These are phyloP conservation scores for Octopus sinensis DNA, from an alignment of 1,140 invertebrate species.

Conservation along the genomic window DNA sequence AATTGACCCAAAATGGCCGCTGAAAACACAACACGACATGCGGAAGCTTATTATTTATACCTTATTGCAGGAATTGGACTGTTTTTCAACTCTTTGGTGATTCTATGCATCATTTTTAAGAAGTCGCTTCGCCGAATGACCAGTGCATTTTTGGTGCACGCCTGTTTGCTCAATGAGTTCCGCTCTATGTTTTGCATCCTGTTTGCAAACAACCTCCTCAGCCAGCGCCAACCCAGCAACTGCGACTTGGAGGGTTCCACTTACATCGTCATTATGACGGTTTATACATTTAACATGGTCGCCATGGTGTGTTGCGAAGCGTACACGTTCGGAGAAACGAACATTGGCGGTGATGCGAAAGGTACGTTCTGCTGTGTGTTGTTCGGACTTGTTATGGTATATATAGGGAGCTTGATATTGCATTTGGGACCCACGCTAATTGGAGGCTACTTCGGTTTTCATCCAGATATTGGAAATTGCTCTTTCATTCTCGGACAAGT, in stretches of 20 bases:
- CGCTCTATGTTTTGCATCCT: constrained; percentile 55
- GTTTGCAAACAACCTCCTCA: constrained; percentile 52
- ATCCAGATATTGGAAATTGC: constrained; percentile 53
- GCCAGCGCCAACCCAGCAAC: constrained; percentile 40
- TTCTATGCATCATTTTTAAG: constrained; percentile 42
- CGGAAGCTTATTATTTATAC: constrained; percentile 54
- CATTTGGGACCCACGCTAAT: constrained; percentile 57
- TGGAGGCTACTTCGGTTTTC: constrained; percentile 55
- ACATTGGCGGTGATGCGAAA: constrained; percentile 48
- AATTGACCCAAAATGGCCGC: constrained; percentile 84
- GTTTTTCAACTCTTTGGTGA: constrained; percentile 49
- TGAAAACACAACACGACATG: constrained; percentile 23
- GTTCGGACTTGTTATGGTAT: constrained; percentile 55
- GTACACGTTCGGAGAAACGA: constrained; percentile 54
- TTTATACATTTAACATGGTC: constrained; percentile 55
- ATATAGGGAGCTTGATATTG: constrained; percentile 53
- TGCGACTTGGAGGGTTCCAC: constrained; percentile 50
- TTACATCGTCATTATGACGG: constrained; percentile 52
- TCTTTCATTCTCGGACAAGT: constrained; percentile 51
- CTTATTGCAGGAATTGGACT: constrained; percentile 48
- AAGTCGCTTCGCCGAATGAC: constrained; percentile 45
- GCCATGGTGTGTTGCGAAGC: constrained; percentile 56
- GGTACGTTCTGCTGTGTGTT: constrained; percentile 53
- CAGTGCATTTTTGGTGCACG: constrained; percentile 53
- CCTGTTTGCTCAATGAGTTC: constrained; percentile 50